Evolutionary conservation across 2,888 invertebrate species (phyloP).

Genomic region (Galerucella nymphaeae): DNA sequence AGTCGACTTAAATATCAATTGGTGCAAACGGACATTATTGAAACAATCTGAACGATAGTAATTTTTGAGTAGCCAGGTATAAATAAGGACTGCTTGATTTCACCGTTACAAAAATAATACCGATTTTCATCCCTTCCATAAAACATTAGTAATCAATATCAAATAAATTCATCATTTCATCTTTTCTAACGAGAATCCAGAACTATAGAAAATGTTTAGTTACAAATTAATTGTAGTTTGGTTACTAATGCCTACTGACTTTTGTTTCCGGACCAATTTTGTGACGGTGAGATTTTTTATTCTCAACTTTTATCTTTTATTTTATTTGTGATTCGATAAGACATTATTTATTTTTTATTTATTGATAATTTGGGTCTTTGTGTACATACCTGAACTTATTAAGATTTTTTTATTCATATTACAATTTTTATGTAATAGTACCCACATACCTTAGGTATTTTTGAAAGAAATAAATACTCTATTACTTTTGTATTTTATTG

Average conservation of each 20-base stretch:
- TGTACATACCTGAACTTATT: constrained; percentile 45
- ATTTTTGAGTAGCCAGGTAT: constrained; percentile 43
- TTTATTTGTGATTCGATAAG: constrained; percentile 41
- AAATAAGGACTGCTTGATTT: constrained; percentile 46
- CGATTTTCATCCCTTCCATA: constrained; percentile 38
- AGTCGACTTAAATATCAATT: no score
- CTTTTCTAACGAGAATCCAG: not conserved
- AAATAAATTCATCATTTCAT: not conserved
- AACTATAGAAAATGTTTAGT: no score
- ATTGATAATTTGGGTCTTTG: constrained; percentile 41
- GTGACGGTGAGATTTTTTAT: constrained; percentile 49
- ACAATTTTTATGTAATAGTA: constrained; percentile 39
- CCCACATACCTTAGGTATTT: constrained; percentile 37
- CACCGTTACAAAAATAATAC: constrained; percentile 54
- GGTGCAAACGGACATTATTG: no score
- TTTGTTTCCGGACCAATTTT: constrained; percentile 45
- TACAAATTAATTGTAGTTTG: constrained; percentile 1
- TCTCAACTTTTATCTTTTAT: constrained; percentile 13
- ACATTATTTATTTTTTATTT: constrained; percentile 47
- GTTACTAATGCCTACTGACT: constrained; percentile 33
- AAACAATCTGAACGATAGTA: not conserved
- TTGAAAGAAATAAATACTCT: constrained; percentile 42
- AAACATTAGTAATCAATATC: not conserved
- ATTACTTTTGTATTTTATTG: constrained; percentile 11
- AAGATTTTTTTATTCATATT: constrained; percentile 42